Conservation (phyloP, 2,888 invertebrate genomes). For the Dendrolimus houi region DNA sequence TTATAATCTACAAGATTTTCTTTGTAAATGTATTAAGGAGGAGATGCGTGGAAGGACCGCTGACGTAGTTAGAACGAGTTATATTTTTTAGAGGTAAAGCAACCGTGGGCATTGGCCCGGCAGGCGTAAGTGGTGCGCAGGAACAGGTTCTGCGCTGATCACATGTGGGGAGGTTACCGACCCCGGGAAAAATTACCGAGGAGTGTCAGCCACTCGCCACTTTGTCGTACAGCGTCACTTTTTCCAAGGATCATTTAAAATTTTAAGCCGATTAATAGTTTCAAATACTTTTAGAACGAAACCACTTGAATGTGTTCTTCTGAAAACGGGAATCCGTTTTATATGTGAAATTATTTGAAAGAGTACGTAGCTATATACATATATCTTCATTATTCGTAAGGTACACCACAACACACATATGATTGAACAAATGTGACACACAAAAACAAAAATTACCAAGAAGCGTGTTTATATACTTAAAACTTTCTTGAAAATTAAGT, state of each 20-base stretch:
- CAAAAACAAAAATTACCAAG: too few relatives aligned
- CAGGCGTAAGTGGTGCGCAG: slow-evolving; percentile 50
- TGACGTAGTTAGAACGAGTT: slow-evolving; percentile 13
- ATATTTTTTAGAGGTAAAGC: slow-evolving; percentile 27
- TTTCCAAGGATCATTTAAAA: not conserved
- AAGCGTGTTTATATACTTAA: too few relatives aligned
- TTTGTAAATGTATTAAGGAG: not conserved
- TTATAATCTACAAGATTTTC: not conserved
- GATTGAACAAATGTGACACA: too few relatives aligned
- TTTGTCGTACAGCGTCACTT: slow-evolving; percentile 14
- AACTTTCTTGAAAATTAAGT: too few relatives aligned
- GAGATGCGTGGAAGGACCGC: not conserved
- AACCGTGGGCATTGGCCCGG: slow-evolving; percentile 33
- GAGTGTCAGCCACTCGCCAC: slow-evolving; percentile 32
- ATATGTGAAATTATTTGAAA: too few relatives aligned
- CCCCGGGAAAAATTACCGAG: slow-evolving; percentile 53
- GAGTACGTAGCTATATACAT: too few relatives aligned
- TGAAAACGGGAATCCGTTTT: too few relatives aligned
- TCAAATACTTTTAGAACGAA: too few relatives aligned
- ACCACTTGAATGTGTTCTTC: too few relatives aligned
- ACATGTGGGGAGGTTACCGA: slow-evolving; percentile 63
- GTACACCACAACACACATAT: too few relatives aligned
- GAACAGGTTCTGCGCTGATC: slow-evolving; percentile 65
- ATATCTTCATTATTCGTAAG: too few relatives aligned
- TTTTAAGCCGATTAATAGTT: too few relatives aligned